These are phyloP conservation scores for Gymnoscelis rufifasciata DNA, from an alignment of 2,888 invertebrate genomes.

Conservation along the genomic window DNA sequence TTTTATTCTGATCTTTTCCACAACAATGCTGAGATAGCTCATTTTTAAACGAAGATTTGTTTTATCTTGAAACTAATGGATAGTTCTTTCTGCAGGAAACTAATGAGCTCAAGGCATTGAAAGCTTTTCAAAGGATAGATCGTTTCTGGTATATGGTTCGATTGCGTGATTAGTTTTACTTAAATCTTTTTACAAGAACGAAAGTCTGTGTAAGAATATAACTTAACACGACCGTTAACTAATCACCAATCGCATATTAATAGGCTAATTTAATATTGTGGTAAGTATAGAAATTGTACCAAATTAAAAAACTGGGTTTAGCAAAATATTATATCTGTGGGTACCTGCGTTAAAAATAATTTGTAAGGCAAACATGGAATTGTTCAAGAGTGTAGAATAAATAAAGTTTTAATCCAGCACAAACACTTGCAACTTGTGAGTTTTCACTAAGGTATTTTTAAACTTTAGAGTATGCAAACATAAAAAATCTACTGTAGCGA, in stretches of 20 bases:
- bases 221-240: no score
- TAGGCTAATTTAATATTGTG: no score
- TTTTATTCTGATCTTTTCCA: slow-evolving; percentile 17
- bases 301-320: no score
- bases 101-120: slow-evolving; percentile 1
- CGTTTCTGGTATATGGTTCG: background rate
- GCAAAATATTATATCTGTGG: no score
- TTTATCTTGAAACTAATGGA: slow-evolving; percentile 4
- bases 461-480: slow-evolving; percentile 33
- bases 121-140: background rate
- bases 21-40: slow-evolving; percentile 15
- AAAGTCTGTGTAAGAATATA: background rate
- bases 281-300: no score
- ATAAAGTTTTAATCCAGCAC: slow-evolving; percentile 4
- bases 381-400: slow-evolving; percentile 1
- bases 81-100: background rate
- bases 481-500: slow-evolving; percentile 44
- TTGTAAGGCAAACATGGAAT: background rate
- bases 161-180: background rate
- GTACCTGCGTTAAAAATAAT: no score
- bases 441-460: slow-evolving; percentile 16
- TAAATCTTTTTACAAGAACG: background rate
- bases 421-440: slow-evolving; percentile 9
- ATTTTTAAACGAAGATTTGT: background rate
- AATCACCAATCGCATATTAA: no score